Conservation (phyloP, 2,888 invertebrate species). For the Nyleta sp. region DNA sequence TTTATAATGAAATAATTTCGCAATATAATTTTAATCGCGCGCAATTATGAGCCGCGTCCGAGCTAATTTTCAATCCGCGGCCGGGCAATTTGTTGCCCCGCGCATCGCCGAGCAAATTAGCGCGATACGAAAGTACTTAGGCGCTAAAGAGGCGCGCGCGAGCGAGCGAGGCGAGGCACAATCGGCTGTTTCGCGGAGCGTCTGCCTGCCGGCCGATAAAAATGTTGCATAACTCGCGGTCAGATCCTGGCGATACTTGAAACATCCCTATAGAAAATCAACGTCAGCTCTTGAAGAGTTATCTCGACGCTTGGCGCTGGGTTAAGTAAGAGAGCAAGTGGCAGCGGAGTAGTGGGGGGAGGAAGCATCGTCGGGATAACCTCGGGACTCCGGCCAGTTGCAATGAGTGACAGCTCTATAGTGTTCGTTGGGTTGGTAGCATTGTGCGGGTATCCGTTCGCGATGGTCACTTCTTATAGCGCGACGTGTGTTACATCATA, state of each 20-base stretch:
- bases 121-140: constrained; percentile 27
- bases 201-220: constrained; percentile 25
- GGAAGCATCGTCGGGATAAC: constrained; percentile 68
- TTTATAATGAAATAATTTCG: constrained; percentile 33
- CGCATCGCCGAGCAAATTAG: constrained; percentile 32
- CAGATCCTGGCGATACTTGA: constrained; percentile 68
- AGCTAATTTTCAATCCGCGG: constrained; percentile 11
- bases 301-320: constrained; percentile 49
- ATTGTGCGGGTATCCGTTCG: constrained; percentile 75
- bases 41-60: constrained; percentile 12
- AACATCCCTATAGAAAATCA: constrained; percentile 75
- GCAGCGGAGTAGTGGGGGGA: constrained; percentile 57
- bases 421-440: constrained; percentile 79
- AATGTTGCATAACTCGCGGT: constrained; percentile 50
- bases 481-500: constrained; percentile 38
- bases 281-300: constrained; percentile 66
- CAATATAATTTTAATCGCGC: constrained; percentile 24
- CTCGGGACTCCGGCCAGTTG: constrained; percentile 70
- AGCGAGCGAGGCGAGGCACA: constrained; percentile 1
- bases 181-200: constrained; percentile 32
- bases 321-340: constrained; percentile 55
- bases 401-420: constrained; percentile 81
- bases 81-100: constrained; percentile 12
- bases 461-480: constrained; percentile 53
- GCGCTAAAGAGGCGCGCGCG: constrained; percentile 25